Percentiles rank a stretch among this genome's conserved stretches.
Conservation (phyloP, 2,888 invertebrate genomes). For the Rhagonycha fulva region DNA sequence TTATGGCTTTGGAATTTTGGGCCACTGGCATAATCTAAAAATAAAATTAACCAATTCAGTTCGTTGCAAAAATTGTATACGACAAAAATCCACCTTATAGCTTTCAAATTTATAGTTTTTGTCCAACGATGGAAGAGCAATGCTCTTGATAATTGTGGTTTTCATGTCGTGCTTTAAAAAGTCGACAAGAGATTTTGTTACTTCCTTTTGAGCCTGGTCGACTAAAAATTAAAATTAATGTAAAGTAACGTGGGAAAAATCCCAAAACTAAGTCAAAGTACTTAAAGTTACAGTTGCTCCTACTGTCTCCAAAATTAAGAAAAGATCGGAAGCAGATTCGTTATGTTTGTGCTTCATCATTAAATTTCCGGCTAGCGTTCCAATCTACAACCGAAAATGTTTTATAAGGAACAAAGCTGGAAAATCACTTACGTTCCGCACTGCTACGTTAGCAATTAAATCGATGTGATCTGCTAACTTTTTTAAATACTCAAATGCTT, state of each 20-base stretch:
- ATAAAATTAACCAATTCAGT: neutral
- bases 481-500: conserved; percentile 63
- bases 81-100: conserved; percentile 42
- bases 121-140: conserved; percentile 57
- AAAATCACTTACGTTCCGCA: conserved; percentile 67
- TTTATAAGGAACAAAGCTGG: neutral
- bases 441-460: conserved; percentile 70
- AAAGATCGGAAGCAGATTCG: conserved; percentile 77
- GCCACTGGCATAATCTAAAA: conserved; percentile 70
- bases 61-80: neutral
- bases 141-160: conserved; percentile 55
- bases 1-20: conserved; percentile 73
- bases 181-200: conserved; percentile 32
- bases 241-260: neutral
- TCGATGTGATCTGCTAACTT: conserved; percentile 67
- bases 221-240: neutral
- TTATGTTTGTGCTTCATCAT: conserved; percentile 68
- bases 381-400: conserved; percentile 55
- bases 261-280: conserved; percentile 1
- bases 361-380: conserved; percentile 73
- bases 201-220: neutral
- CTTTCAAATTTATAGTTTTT: conserved; percentile 45
- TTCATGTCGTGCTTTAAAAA: conserved; percentile 56
- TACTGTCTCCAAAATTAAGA: conserved; percentile 65
- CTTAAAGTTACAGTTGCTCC: conserved; percentile 57